phyloP scores from a whole-genome alignment of 2,888 invertebrate genomes.

The Autographa gamma region DNA sequence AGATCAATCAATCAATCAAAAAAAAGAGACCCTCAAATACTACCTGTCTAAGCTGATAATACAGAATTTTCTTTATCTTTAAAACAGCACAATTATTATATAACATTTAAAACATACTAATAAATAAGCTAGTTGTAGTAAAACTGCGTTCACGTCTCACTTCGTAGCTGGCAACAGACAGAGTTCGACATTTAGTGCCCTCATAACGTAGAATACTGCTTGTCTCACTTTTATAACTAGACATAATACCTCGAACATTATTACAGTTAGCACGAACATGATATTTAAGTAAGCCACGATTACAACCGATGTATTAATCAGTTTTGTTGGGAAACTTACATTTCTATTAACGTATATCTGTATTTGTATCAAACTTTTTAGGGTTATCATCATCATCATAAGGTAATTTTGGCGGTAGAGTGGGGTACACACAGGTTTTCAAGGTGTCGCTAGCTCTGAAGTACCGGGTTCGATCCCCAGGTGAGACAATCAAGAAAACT shows the following conservation, averaged over 20 bases:
- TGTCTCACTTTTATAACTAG: conserved; percentile 57
- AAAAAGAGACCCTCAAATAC: too few relatives aligned
- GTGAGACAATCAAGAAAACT: too few relatives aligned
- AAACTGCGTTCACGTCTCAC: conserved; percentile 45
- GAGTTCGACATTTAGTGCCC: conserved; percentile 70
- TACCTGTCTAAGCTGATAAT: too few relatives aligned
- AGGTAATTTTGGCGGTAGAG: too few relatives aligned
- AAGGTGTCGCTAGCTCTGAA: too few relatives aligned
- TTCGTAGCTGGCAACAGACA: conserved; percentile 54
- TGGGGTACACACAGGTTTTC: too few relatives aligned
- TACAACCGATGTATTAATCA: conserved; percentile 19
- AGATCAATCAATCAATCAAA: too few relatives aligned
- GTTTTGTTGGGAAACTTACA: not conserved
- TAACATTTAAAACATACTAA: not conserved
- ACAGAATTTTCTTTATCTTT: too few relatives aligned
- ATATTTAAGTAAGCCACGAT: conserved; percentile 42
- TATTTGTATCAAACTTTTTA: conserved; percentile 9
- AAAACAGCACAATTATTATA: too few relatives aligned
- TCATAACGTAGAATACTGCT: conserved; percentile 72
- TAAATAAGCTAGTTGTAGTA: conserved; percentile 40
- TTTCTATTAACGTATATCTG: not conserved
- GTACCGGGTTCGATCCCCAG: too few relatives aligned
- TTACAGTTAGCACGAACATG: conserved; percentile 44
- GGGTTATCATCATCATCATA: too few relatives aligned
- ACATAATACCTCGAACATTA: conserved; percentile 42